Conservation (phyloP, 2,113 vertebrate species). For the Egretta garzetta region DNA sequence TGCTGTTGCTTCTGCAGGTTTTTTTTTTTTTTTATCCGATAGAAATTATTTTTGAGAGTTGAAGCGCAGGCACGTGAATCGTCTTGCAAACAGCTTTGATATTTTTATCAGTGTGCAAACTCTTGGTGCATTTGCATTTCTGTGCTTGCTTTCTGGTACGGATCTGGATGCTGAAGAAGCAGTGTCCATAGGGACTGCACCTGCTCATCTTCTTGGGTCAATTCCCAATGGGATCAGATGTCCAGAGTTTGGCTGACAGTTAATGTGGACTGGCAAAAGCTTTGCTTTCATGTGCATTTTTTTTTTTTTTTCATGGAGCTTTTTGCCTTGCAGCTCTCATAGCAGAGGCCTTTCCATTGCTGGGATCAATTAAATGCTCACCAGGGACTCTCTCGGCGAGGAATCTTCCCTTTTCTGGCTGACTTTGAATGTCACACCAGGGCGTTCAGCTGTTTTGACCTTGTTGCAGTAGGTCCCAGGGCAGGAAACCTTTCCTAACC, state of each 20-base stretch:
- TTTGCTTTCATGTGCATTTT: background rate
- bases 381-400: slow-evolving; percentile 9
- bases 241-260: background rate
- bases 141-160: background rate
- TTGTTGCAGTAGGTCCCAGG: slow-evolving; percentile 33
- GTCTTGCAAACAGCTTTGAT: background rate
- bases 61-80: background rate
- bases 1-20: background rate
- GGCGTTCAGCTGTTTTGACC: slow-evolving; percentile 54
- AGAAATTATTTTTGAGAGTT: background rate
- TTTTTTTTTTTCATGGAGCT: background rate
- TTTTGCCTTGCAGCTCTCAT: slow-evolving; percentile 18
- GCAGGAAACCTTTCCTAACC: slow-evolving; percentile 27
- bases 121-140: background rate
- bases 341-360: slow-evolving; percentile 37
- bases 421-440: slow-evolving; percentile 50
- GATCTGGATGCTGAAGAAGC: background rate
- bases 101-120: background rate
- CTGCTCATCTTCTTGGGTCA: background rate
- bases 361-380: slow-evolving; percentile 71
- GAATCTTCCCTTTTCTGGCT: slow-evolving; percentile 55
- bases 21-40: background rate
- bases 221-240: background rate
- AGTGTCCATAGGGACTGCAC: background rate
- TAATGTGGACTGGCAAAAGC: background rate